A percentile compares a stretch with the other conserved stretches of the same genome.
Evolutionary conservation across 1,140 invertebrate genomes (phyloP).

Genomic region (Spodoptera frugiperda): DNA sequence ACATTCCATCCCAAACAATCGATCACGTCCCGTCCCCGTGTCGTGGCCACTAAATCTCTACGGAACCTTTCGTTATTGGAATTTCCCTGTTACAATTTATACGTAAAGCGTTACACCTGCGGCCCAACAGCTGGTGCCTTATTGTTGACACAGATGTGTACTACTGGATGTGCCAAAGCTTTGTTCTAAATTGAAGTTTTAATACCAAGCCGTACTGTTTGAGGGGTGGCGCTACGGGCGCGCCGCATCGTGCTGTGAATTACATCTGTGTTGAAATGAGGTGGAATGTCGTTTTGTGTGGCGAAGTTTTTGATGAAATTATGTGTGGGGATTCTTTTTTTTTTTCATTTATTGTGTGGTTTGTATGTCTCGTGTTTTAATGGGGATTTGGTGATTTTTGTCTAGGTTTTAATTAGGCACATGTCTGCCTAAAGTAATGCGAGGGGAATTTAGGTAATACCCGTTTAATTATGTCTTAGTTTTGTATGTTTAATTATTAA

Average conservation of each 20-base stretch:
- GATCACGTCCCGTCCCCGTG: not conserved
- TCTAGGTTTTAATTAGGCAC: no score
- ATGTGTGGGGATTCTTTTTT: no score
- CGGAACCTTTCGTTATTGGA: slow-evolving; percentile 43
- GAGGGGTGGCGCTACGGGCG: not conserved
- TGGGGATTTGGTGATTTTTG: no score
- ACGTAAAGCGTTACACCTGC: slow-evolving; percentile 42
- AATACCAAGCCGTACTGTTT: not conserved
- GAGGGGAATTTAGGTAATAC: no score
- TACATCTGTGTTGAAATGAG: no score
- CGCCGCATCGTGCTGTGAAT: not conserved
- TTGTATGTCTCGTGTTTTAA: no score
- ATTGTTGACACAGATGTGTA: slow-evolving; percentile 47
- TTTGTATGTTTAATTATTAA: no score
- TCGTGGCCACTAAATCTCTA: slow-evolving; percentile 37
- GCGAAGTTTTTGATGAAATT: no score
- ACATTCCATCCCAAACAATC: not conserved
- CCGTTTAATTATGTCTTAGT: no score
- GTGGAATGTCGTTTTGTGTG: no score
- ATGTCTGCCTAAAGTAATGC: no score
- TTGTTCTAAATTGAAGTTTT: not conserved
- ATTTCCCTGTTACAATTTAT: slow-evolving; percentile 49
- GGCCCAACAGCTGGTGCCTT: slow-evolving; percentile 36
- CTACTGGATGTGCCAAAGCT: slow-evolving; percentile 27
- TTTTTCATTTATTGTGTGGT: no score